Percentiles rank a stretch among this genome's conserved stretches.
phyloP scores from a whole-genome alignment of 92 coral and sea anemone genomes.

The Parazoanthus swiftii region DNA sequence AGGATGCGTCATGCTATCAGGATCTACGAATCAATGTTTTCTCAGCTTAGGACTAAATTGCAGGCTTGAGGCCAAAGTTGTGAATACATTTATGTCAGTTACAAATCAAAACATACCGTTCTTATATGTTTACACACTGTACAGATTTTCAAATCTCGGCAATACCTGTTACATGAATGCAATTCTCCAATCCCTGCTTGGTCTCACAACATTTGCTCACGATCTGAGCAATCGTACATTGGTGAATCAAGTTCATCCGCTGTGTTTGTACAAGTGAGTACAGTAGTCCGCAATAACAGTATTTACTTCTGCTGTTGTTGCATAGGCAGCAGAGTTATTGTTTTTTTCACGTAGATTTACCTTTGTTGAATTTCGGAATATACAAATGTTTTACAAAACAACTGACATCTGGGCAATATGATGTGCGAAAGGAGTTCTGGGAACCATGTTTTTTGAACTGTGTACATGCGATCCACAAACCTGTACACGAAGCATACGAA shows the following conservation, averaged over 20 bases:
- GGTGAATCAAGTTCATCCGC: conserved; percentile 54
- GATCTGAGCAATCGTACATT: conserved; percentile 75
- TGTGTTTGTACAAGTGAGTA: conserved; percentile 80
- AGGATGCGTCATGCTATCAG: too few relatives aligned
- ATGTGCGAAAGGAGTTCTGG: too few relatives aligned
- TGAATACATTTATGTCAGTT: too few relatives aligned
- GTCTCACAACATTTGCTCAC: conserved; percentile 81
- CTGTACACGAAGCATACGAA: too few relatives aligned
- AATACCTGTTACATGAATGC: conserved; percentile 99
- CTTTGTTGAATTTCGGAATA: too few relatives aligned
- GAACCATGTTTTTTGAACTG: too few relatives aligned
- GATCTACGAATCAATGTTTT: too few relatives aligned
- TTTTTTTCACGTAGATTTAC: too few relatives aligned
- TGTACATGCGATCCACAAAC: too few relatives aligned
- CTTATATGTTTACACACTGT: background rate
- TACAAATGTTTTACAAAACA: too few relatives aligned
- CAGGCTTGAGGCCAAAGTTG: background rate
- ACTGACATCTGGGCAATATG: too few relatives aligned
- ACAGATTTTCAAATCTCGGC: conserved; percentile 89
- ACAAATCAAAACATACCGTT: background rate
- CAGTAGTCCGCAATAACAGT: background rate
- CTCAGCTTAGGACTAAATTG: too few relatives aligned
- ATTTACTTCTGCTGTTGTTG: background rate
- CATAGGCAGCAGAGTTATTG: background rate
- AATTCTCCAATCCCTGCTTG: conserved; percentile 88